These are phyloP conservation scores for Ciconia maguari DNA, from an alignment of 2,113 vertebrate genomes.

Conservation along the genomic window DNA sequence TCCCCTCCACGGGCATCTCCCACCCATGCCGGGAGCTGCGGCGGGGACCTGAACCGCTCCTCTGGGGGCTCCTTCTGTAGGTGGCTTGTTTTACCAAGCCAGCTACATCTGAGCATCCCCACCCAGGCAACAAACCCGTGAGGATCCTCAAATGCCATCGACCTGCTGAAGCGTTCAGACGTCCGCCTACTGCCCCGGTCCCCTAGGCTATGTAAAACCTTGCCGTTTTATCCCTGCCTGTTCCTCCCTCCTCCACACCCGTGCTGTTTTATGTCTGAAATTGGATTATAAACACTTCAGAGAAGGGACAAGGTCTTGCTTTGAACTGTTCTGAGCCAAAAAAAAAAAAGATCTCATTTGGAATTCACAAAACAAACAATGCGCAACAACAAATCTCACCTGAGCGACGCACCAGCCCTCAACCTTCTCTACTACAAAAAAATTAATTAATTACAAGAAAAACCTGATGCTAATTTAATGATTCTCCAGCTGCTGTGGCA, in stretches of 20 bases:
- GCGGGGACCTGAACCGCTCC: neutral
- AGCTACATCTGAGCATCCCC: neutral
- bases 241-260: neutral
- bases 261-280: neutral
- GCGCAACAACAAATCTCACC: neutral
- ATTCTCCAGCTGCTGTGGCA: neutral
- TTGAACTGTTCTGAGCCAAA: neutral
- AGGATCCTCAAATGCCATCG: neutral
- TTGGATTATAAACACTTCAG: neutral
- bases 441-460: neutral
- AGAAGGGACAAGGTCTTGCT: slow-evolving; percentile 42
- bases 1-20: neutral
- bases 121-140: neutral
- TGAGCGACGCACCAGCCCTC: neutral
- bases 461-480: neutral
- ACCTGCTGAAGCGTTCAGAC: neutral
- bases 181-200: neutral
- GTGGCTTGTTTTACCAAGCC: neutral
- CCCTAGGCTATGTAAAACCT: neutral
- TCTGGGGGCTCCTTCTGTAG: neutral
- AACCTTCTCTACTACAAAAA: neutral
- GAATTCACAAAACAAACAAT: slow-evolving; percentile 40
- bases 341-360: neutral
- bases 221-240: neutral
- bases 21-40: rapidly evolving